Evolutionary conservation across 1,140 invertebrate genomes (phyloP).

Genomic region (Drosophila grimshawi): DNA sequence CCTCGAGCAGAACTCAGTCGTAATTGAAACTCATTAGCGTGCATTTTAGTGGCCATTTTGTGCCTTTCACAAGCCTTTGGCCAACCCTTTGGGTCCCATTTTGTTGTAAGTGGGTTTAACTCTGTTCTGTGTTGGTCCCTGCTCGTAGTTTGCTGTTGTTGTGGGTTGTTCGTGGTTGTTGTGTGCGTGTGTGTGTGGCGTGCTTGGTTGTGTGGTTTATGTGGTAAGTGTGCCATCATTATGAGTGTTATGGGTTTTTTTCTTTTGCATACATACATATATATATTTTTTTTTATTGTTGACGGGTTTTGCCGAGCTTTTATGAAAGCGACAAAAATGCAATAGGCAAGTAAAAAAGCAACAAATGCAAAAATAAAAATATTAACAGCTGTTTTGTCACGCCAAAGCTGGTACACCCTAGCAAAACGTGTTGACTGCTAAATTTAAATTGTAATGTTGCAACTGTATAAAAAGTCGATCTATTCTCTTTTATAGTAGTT

Average conservation of each 20-base stretch:
- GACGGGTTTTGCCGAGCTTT: conserved; percentile 32
- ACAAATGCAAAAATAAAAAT: background rate
- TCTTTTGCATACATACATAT: conserved; percentile 18
- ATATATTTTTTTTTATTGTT: conserved; percentile 12
- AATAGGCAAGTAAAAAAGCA: background rate
- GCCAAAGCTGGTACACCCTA: no score
- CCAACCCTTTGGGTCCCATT: conserved; percentile 60
- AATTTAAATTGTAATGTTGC: no score
- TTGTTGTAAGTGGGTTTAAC: background rate
- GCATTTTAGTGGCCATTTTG: conserved; percentile 79
- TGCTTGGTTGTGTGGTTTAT: conserved; percentile 69
- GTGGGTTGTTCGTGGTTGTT: conserved; percentile 21
- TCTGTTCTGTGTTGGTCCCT: background rate
- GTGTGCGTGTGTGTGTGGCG: conserved; percentile 36
- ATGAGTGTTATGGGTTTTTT: conserved; percentile 61
- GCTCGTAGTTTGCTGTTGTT: conserved; percentile 35
- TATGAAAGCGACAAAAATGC: background rate
- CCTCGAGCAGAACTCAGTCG: conserved; percentile 36
- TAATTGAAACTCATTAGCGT: conserved; percentile 84
- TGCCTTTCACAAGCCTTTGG: conserved; percentile 41
- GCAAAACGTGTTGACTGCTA: no score
- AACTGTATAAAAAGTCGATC: no score
- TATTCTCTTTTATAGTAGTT: no score
- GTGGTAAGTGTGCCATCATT: conserved; percentile 81
- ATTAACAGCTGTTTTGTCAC: no score